phyloP scores from a whole-genome alignment of 1,140 invertebrate species.

The Oryzaephilus surinamensis region DNA sequence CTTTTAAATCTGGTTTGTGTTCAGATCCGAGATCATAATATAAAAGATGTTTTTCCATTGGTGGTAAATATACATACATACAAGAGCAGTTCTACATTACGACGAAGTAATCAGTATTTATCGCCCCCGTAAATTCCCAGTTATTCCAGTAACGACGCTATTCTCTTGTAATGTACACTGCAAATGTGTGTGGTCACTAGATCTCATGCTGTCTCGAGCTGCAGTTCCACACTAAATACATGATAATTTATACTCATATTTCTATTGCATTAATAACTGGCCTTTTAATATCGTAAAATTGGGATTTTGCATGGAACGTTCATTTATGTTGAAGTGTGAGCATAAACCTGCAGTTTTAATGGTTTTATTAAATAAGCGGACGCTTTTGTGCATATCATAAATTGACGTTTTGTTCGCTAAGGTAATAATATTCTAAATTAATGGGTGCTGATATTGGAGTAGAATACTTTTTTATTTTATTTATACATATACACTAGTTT shows the following conservation, averaged over 20 bases:
- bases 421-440: neutral
- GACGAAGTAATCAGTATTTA: slow-evolving; percentile 19
- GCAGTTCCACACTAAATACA: slow-evolving; percentile 18
- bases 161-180: slow-evolving; percentile 11
- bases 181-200: slow-evolving; percentile 12
- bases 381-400: slow-evolving; percentile 18
- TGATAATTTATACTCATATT: slow-evolving; percentile 22
- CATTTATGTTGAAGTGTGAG: slow-evolving; percentile 22
- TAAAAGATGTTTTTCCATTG: no score
- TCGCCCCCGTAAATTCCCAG: slow-evolving; percentile 16
- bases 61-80: no score
- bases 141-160: slow-evolving; percentile 15
- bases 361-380: slow-evolving; percentile 25
- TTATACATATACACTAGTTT: no score
- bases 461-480: no score
- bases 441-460: no score
- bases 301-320: slow-evolving; percentile 17
- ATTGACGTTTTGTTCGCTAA: no score
- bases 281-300: slow-evolving; percentile 17
- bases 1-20: no score
- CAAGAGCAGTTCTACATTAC: no score
- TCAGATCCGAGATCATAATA: no score
- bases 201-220: slow-evolving; percentile 14
- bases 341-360: slow-evolving; percentile 23
- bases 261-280: slow-evolving; percentile 23